Evolutionary conservation across 1,140 invertebrate species (phyloP).

Genomic region (Tachypleus tridentatus): DNA sequence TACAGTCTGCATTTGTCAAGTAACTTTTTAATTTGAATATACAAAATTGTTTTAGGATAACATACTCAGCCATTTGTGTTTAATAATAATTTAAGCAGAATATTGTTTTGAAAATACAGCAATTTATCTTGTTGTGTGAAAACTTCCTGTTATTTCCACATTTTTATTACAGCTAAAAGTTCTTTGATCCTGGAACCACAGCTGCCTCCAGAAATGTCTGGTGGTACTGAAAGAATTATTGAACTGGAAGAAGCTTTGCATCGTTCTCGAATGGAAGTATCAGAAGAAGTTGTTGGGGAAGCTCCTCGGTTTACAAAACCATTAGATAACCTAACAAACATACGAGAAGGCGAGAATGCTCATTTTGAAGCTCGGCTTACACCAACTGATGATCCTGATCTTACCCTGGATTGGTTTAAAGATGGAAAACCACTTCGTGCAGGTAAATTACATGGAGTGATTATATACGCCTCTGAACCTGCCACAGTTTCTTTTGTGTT

Average conservation of each 20-base stretch:
- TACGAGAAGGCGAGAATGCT: conserved; percentile 80
- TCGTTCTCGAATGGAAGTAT: conserved; percentile 46
- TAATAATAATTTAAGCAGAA: no score
- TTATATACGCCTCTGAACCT: no score
- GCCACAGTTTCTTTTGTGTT: no score
- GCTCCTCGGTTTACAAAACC: conserved; percentile 85
- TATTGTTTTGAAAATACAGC: no score
- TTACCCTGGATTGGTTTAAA: conserved; percentile 89
- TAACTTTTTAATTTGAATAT: no score
- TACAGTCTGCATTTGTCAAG: no score
- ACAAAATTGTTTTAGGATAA: no score
- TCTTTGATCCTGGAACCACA: conserved; percentile 90
- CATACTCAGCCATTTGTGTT: no score
- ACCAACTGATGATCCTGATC: conserved; percentile 83
- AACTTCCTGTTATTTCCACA: not conserved
- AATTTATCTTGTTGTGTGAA: no score
- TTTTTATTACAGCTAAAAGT: conserved; percentile 49
- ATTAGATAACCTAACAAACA: conserved; percentile 64
- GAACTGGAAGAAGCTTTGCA: conserved; percentile 50
- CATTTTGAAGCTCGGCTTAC: conserved; percentile 98
- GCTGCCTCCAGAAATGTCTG: conserved; percentile 86
- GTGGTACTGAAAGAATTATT: conserved; percentile 80
- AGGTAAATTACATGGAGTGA: conserved; percentile 29
- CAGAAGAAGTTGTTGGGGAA: conserved; percentile 55
- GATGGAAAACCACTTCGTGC: conserved; percentile 77